Conservation (phyloP, 2,797 vertebrate species). For the Basileuterus tristriatus region DNA sequence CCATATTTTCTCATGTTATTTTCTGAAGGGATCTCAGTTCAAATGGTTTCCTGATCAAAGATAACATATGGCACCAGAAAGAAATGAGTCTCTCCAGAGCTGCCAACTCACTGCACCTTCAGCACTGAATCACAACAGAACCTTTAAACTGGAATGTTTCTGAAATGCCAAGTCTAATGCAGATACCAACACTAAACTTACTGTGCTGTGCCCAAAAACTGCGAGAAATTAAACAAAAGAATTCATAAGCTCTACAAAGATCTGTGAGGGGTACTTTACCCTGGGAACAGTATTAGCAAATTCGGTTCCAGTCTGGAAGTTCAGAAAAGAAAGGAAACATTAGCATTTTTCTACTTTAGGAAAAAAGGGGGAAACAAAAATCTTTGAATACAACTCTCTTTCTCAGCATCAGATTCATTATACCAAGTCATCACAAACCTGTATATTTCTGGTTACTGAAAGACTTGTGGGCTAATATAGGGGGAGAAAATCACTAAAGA, state of each 20-base stretch:
- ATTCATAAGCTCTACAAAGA: neutral
- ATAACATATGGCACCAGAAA: neutral
- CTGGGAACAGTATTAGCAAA: neutral
- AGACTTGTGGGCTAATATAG: neutral
- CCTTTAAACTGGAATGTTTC: neutral
- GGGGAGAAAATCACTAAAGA: neutral
- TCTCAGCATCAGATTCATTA: neutral
- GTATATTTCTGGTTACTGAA: neutral
- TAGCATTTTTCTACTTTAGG: neutral
- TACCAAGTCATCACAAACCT: neutral
- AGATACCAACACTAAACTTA: neutral
- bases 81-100: neutral
- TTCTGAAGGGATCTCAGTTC: neutral
- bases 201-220: neutral
- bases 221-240: neutral
- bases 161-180: neutral
- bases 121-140: neutral
- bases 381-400: neutral
- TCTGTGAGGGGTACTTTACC: neutral
- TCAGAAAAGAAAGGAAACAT: neutral
- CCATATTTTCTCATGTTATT: neutral
- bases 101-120: neutral
- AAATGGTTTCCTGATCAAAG: slow-evolving; percentile 3
- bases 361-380: neutral
- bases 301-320: neutral